Evolutionary conservation across 2,888 invertebrate species (phyloP).

Genomic region (Nephrotoma guestfalica): DNA sequence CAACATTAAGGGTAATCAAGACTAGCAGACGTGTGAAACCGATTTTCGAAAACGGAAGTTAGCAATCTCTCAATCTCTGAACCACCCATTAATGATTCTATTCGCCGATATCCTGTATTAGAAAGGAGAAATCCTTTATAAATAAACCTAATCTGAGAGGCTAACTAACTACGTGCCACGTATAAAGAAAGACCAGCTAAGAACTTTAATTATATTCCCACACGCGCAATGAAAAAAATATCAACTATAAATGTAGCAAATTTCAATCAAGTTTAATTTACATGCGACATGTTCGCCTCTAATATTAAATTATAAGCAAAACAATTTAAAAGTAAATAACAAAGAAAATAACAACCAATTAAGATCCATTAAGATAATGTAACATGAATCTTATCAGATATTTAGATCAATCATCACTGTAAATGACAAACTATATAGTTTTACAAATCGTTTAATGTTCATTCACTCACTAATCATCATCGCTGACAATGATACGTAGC

Average conservation of each 20-base stretch:
- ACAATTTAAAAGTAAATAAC: background rate
- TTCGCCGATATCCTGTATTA: too few relatives aligned
- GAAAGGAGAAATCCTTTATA: too few relatives aligned
- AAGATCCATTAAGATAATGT: constrained; percentile 4
- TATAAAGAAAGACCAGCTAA: too few relatives aligned
- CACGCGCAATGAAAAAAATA: too few relatives aligned
- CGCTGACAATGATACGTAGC: background rate
- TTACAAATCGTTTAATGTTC: background rate
- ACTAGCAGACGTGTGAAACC: too few relatives aligned
- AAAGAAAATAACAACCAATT: constrained; percentile 1
- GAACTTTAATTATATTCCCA: too few relatives aligned
- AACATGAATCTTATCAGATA: background rate
- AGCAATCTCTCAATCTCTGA: too few relatives aligned
- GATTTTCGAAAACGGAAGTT: too few relatives aligned
- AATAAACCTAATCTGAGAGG: too few relatives aligned
- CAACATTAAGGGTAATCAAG: too few relatives aligned
- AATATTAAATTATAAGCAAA: background rate
- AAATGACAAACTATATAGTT: background rate
- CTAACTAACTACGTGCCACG: too few relatives aligned
- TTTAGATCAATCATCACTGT: background rate
- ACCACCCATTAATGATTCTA: too few relatives aligned
- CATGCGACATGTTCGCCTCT: background rate
- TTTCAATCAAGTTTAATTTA: background rate
- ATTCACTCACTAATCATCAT: background rate
- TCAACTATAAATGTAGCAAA: background rate